Percentiles rank a stretch among this genome's conserved stretches.
Conservation (phyloP, 2,797 vertebrate genomes). For the Ficedula albicollis region DNA sequence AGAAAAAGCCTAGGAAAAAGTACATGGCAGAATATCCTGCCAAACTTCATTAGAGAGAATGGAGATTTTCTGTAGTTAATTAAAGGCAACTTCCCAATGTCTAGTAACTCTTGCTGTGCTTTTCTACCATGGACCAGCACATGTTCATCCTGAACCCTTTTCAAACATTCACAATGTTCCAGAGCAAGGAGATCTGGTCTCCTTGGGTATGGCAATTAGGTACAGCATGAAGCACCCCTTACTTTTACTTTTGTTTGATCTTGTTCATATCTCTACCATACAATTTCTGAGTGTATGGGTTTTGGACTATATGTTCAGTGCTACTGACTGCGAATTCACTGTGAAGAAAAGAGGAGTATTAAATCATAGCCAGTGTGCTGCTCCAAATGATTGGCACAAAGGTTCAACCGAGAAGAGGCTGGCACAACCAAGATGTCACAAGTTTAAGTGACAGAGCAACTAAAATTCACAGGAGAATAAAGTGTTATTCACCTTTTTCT, state of each 20-base stretch:
- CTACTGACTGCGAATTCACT: not conserved
- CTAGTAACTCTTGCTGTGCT: not conserved
- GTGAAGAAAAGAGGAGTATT: not conserved
- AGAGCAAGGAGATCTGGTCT: not conserved
- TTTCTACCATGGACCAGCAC: not conserved
- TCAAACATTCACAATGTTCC: not conserved
- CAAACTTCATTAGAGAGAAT: not conserved
- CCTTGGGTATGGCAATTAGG: not conserved
- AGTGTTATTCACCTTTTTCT: not conserved
- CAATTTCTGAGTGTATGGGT: not conserved
- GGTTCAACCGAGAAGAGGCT: not conserved
- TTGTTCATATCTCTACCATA: not conserved
- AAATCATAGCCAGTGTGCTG: fast-evolving
- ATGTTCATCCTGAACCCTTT: not conserved
- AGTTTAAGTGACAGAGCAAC: not conserved
- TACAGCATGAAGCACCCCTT: not conserved
- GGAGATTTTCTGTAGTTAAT: not conserved
- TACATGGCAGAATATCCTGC: not conserved
- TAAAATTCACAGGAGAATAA: not conserved
- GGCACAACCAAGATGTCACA: not conserved
- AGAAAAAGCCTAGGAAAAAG: not conserved
- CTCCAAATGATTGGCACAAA: not conserved
- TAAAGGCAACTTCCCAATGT: not conserved
- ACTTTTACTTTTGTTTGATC: not conserved
- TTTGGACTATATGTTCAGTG: not conserved